A percentile compares a stretch with the other conserved stretches of the same genome.
Conservation (phyloP, 2,888 invertebrate species). For the Lamproptera curius region DNA sequence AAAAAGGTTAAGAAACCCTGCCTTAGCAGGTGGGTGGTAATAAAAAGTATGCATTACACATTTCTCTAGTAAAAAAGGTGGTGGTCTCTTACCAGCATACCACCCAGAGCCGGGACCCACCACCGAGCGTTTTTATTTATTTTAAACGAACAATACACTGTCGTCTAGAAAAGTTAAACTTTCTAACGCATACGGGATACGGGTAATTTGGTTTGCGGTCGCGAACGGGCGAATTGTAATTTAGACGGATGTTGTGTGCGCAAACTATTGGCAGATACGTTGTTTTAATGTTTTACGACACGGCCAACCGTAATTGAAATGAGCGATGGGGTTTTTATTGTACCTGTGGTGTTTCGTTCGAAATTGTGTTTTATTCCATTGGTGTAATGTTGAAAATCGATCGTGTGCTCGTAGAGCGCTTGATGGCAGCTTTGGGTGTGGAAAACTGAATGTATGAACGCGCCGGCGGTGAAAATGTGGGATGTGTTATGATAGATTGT, state of each 20-base stretch:
- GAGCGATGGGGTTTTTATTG: conserved; percentile 31
- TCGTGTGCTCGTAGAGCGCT: neutral
- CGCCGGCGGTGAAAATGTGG: neutral
- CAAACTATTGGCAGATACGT: conserved; percentile 34
- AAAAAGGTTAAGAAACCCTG: too few species aligned
- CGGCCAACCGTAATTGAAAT: conserved; percentile 41
- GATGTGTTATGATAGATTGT: too few species aligned
- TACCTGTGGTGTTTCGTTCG: too few species aligned
- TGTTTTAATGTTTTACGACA: conserved; percentile 36
- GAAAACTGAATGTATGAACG: conserved; percentile 3
- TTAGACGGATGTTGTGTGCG: conserved; percentile 33
- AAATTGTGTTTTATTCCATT: too few species aligned
- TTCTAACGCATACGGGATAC: conserved; percentile 65
- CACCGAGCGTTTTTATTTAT: conserved; percentile 15
- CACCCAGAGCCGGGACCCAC: conserved; percentile 23
- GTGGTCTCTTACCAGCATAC: too few species aligned
- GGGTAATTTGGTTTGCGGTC: conserved; percentile 67
- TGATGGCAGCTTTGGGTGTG: conserved; percentile 9
- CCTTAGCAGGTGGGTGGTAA: too few species aligned
- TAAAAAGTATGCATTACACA: too few species aligned
- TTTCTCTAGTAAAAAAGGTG: too few species aligned
- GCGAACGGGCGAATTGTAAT: conserved; percentile 29
- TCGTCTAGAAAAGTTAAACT: conserved; percentile 27
- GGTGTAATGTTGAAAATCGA: too few species aligned
- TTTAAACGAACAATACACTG: conserved; percentile 21